Base-by-base conservation (phyloP, 2,888 invertebrate genomes). In the Halictus quadricinctus region DNA sequence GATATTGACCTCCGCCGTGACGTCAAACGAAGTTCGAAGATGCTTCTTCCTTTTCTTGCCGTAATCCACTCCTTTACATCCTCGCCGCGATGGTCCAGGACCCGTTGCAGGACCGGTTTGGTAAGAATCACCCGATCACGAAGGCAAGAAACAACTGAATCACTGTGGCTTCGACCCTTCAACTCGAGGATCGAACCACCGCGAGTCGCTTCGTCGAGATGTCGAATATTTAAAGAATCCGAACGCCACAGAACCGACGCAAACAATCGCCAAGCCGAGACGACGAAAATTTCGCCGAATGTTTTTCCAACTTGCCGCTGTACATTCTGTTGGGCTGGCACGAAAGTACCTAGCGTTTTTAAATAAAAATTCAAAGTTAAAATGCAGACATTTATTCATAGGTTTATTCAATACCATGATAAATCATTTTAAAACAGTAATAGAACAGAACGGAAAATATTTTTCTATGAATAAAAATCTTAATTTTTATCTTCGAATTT, bases 1-100 rank as follows among this genome's bases (percentile, higher is more conserved):
- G 90, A 91, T 89, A 89, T 91, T 91, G 92, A 92, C 92, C 92
- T 89, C 87, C 79, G 69, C 64, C 79, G 84, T 87, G 89, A 88
- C 88, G 88, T 87, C 88, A 90, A 84, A 72, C 81, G 72, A 89
- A 88, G 88, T 88, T 90, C 89, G 90, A 88, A 88, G 88, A 90
- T 90, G 88, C 84, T 85, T 83, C 76, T 81, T 85, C 72, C 85
- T 85, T 80, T 81, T 84, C 79, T 83, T 85, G 81, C 82, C 75
- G 79, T 84, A 78, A 85, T 75, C 70, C 77, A 58, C 77, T 85
- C 84, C 81, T 84, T 78, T 73, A 78, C 50, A 83, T 86, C 88
- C 86, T 84, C 85, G 36, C 84, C 74, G 64, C 64, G 84, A 86
- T 87, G 82, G 84, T 76, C 83, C 89, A 82, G 84, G 81, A 83